Base-by-base conservation (phyloP, 2,888 invertebrate species). In the Ptychoptera albimana region DNA sequence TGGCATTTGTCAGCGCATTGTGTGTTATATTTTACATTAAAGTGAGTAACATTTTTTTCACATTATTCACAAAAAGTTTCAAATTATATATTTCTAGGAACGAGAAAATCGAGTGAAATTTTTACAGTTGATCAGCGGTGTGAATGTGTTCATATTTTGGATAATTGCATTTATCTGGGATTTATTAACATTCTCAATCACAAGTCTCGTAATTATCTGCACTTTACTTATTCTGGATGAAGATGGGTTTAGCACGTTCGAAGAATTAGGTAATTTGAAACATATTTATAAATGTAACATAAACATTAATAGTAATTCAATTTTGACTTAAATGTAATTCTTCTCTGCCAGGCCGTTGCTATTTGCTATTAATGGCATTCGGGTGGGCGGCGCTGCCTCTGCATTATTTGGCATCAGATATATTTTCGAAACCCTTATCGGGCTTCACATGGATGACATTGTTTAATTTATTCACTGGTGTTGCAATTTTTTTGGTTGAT, bases 51-150 rank as follows among this genome's bases (percentile, higher is more conserved):
- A 7, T 23, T 3, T 23, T 23, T 3, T 23, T 23, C 7, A 5
- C 7, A 23, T 23, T 3, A 5, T 23, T 23, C 3, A 23, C 4
- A 23, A 23, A n/a, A n/a, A n/a, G n/a, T n/a, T n/a, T n/a, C n/a
- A n/a, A 23, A 23, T 5, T 23, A 23, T 23, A 23, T 23, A 23
- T 23, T 23, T 23, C 7, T 23, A 23, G 64, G 87, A 88, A 58
- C 72, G 82, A 16, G 67, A 75, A n/a, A 74, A 72, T 35, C 77
- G 82, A 38, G 77, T 82, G 0, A 84, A 84, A 55, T 72, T 85
- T 38, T 64, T 85, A 16, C 85, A 86, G 56, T 77, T 78, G 54
- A 82, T 84, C 0, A 78, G 83, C 6, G 85, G 86, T 1, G 74
- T 80, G 1, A 73, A 74, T 46, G 76, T 79, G 0, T 61, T 69